A percentile compares a stretch with the other conserved stretches of the same genome.
These are phyloP conservation scores for Drosophila yakuba DNA, from an alignment of 1,140 invertebrate species.

Conservation along the genomic window DNA sequence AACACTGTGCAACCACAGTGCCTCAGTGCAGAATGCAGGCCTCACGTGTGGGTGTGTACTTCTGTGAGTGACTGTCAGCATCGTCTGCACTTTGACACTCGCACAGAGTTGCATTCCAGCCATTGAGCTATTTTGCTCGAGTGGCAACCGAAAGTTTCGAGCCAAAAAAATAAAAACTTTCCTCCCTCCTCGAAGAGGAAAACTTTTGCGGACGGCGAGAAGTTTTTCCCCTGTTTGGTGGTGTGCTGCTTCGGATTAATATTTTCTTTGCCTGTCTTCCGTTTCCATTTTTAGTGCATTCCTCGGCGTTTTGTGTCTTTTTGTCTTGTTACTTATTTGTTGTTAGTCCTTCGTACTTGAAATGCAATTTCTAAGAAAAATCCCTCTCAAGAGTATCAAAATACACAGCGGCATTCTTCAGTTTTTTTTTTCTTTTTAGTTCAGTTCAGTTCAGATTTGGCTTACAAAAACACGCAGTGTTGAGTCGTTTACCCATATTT, in stretches of 20 bases:
- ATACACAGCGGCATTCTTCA: conserved; percentile 20
- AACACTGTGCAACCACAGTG: conserved; percentile 28
- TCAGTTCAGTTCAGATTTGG: conserved; percentile 6
- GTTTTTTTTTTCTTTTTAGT: conserved; percentile 20
- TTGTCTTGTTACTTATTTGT: conserved; percentile 34
- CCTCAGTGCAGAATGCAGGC: conserved; percentile 1
- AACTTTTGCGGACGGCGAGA: conserved; percentile 48
- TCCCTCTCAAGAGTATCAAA: conserved; percentile 63
- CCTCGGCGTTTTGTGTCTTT: conserved; percentile 20
- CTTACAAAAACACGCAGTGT: not conserved
- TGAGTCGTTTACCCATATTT: not conserved
- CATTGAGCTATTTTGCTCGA: conserved; percentile 52
- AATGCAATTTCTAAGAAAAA: conserved; percentile 70
- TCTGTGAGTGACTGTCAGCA: conserved; percentile 37
- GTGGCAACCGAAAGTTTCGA: conserved; percentile 37
- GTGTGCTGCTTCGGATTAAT: conserved; percentile 56
- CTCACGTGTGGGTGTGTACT: conserved; percentile 19
- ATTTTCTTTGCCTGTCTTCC: conserved; percentile 46
- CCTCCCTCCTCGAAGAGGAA: conserved; percentile 2
- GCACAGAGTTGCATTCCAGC: conserved; percentile 32
- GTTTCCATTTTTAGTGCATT: conserved; percentile 52
- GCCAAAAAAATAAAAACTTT: conserved; percentile 54
- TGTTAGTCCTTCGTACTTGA: conserved; percentile 36
- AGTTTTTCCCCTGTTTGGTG: conserved; percentile 45
- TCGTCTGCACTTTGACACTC: conserved; percentile 27